These are phyloP conservation scores for Helleia helle DNA, from an alignment of 2,888 invertebrate genomes.

Conservation along the genomic window DNA sequence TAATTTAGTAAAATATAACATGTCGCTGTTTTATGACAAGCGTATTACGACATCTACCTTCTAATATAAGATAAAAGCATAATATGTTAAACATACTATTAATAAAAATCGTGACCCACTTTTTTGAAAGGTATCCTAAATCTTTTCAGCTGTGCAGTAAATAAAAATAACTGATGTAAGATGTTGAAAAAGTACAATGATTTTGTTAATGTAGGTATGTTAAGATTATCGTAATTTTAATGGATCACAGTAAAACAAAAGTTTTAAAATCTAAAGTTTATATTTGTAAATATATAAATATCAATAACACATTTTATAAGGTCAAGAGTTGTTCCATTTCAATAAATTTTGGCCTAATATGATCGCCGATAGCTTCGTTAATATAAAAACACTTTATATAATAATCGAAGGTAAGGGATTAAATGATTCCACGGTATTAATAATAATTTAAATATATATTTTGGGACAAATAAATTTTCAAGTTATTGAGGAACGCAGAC, in stretches of 20 bases:
- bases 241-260: conserved; percentile 27
- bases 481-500: conserved; percentile 64
- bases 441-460: conserved; percentile 51
- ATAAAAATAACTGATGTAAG: too few species aligned
- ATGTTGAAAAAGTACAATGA: too few species aligned
- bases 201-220: too few species aligned
- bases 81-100: too few species aligned
- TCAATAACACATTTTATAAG: conserved; percentile 33
- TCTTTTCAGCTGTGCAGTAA: too few species aligned
- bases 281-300: conserved; percentile 41
- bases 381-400: conserved; percentile 1
- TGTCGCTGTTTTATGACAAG: too few species aligned
- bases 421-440: conserved; percentile 20
- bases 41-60: too few species aligned
- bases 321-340: conserved; percentile 36
- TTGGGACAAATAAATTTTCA: conserved; percentile 59
- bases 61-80: too few species aligned
- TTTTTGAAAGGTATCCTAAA: too few species aligned
- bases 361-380: not conserved
- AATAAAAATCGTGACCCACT: too few species aligned
- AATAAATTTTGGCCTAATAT: conserved; percentile 8
- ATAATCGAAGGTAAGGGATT: conserved; percentile 10
- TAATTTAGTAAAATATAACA: too few species aligned
- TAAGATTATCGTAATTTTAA: too few species aligned
- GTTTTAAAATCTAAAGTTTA: conserved; percentile 37